Conservation (phyloP, 2,888 invertebrate species). For the Pardosa pseudoannulata region DNA sequence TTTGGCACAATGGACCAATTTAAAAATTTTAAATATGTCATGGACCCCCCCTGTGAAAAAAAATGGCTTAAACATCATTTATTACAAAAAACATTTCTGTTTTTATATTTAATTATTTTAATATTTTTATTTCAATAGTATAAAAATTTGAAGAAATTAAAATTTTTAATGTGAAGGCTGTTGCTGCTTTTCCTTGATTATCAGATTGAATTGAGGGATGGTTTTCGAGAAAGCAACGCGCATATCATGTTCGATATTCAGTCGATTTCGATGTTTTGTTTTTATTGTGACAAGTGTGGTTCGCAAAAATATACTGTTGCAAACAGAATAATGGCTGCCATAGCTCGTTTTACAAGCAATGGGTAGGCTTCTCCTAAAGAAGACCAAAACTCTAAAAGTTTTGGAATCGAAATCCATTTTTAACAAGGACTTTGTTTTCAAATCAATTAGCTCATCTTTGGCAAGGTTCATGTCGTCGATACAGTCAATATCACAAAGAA, state of each 20-base stretch:
- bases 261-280: slow-evolving; percentile 48
- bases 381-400: slow-evolving; percentile 13
- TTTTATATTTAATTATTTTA: too few relatives aligned
- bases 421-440: slow-evolving; percentile 46
- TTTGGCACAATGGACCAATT: slow-evolving; percentile 47
- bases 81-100: too few relatives aligned
- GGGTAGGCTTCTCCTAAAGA: slow-evolving; percentile 21
- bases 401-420: slow-evolving; percentile 36
- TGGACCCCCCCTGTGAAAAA: too few relatives aligned
- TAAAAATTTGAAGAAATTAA: slow-evolving; percentile 52
- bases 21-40: slow-evolving; percentile 50
- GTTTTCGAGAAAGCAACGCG: slow-evolving; percentile 47
- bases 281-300: slow-evolving; percentile 36
- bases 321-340: slow-evolving; percentile 19
- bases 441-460: slow-evolving; percentile 52
- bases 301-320: slow-evolving; percentile 17
- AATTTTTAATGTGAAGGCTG: slow-evolving; percentile 46
- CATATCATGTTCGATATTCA: slow-evolving; percentile 48
- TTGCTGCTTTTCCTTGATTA: slow-evolving; percentile 52
- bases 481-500: slow-evolving; percentile 22
- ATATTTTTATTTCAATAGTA: too few relatives aligned
- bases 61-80: too few relatives aligned
- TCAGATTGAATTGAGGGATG: slow-evolving; percentile 49
- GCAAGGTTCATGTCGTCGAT: slow-evolving; percentile 21
- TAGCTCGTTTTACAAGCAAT: slow-evolving; percentile 22